Evolutionary conservation across 2,888 invertebrate species (phyloP).

Genomic region (Idaea biselata): DNA sequence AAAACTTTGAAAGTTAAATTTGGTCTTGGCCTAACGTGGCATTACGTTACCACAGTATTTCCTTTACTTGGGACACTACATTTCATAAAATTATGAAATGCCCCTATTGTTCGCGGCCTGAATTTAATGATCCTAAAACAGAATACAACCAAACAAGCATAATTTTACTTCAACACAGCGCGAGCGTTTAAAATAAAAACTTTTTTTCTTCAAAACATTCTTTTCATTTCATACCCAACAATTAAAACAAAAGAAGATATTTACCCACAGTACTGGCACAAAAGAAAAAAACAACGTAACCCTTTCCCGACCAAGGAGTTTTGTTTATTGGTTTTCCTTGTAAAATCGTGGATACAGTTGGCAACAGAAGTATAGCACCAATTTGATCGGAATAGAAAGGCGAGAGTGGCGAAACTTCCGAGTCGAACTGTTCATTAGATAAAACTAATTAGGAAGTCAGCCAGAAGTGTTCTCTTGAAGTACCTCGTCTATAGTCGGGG

Average conservation of each 20-base stretch:
- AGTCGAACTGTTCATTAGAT: conserved; percentile 1
- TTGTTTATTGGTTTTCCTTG: not conserved
- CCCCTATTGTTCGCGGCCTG: too few species aligned
- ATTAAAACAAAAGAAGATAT: conserved; percentile 1
- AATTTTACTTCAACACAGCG: not conserved
- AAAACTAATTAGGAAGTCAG: conserved; percentile 1
- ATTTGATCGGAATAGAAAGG: not conserved
- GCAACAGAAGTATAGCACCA: not conserved
- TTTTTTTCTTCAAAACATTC: not conserved
- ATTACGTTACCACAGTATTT: too few species aligned
- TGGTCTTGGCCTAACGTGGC: too few species aligned
- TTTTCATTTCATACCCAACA: not conserved
- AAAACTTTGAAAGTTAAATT: too few species aligned
- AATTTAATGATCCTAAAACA: too few species aligned
- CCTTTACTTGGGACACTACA: too few species aligned
- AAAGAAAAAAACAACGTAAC: not conserved
- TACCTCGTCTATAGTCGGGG: not conserved
- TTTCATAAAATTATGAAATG: too few species aligned
- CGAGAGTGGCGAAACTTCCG: not conserved
- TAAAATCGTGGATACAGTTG: not conserved
- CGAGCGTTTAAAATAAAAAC: not conserved
- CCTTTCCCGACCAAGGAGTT: not conserved
- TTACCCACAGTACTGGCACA: not conserved
- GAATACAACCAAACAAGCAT: not conserved
- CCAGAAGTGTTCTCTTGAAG: not conserved